These are phyloP conservation scores for Amphipoea oculea DNA, from an alignment of 2,888 invertebrate species.

Conservation along the genomic window DNA sequence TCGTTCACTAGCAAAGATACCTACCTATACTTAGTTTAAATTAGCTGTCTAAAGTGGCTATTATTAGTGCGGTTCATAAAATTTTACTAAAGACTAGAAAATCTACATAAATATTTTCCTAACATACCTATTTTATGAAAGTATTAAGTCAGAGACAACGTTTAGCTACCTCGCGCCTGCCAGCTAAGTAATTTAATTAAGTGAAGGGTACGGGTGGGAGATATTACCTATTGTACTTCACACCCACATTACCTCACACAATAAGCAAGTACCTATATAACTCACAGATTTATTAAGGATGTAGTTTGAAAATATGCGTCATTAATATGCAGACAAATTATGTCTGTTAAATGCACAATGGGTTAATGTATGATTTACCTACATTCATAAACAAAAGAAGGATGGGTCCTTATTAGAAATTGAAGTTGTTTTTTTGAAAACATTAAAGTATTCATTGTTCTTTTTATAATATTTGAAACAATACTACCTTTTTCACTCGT, in stretches of 20 bases:
- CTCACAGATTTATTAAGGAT: constrained; percentile 54
- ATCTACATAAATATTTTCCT: constrained; percentile 23
- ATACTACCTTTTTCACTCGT: no score
- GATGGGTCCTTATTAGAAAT: constrained; percentile 12
- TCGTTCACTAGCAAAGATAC: no score
- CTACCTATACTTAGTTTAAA: background rate
- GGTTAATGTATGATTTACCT: constrained; percentile 23
- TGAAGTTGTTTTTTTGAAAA: constrained; percentile 1
- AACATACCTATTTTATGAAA: constrained; percentile 54
- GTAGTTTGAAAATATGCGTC: constrained; percentile 53
- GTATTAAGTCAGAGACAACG: constrained; percentile 60
- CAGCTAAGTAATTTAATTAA: constrained; percentile 66
- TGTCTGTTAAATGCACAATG: constrained; percentile 35
- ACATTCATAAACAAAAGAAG: constrained; percentile 18
- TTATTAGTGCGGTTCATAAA: background rate
- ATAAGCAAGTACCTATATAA: background rate
- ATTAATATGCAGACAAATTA: constrained; percentile 26
- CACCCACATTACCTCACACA: constrained; percentile 38
- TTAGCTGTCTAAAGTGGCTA: background rate
- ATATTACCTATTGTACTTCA: constrained; percentile 53
- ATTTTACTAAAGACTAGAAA: constrained; percentile 1
- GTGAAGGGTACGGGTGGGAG: constrained; percentile 57
- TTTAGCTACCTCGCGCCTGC: constrained; percentile 54
- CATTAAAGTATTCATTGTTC: background rate
- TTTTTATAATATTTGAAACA: no score